Evolutionary conservation across 2,113 vertebrate genomes (phyloP).

Genomic region (Pardalotus punctatus): DNA sequence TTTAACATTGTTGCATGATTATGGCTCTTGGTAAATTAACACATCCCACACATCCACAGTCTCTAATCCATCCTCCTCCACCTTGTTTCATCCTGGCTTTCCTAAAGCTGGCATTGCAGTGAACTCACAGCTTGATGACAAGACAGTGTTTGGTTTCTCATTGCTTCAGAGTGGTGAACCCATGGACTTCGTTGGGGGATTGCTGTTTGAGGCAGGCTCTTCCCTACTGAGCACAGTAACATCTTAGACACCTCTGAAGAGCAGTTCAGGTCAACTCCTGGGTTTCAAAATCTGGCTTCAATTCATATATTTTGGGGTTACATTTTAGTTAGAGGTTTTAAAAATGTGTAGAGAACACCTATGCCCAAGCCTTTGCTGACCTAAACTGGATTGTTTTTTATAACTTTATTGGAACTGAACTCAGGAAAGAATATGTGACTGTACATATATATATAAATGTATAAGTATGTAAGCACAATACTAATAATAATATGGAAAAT

Average conservation of each 20-base stretch:
- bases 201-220: background rate
- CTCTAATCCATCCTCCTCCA: background rate
- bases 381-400: background rate
- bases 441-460: accelerated
- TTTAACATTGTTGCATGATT: conserved; percentile 34
- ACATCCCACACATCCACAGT: background rate
- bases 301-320: background rate
- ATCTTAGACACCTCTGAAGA: background rate
- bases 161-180: conserved; percentile 41
- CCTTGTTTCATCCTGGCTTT: background rate
- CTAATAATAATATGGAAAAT: background rate
- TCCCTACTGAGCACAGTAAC: background rate
- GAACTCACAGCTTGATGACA: background rate
- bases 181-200: background rate
- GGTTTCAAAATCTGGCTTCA: background rate
- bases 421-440: background rate
- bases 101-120: background rate
- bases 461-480: background rate
- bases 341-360: background rate
- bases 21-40: conserved; percentile 19
- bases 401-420: background rate
- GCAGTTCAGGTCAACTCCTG: background rate
- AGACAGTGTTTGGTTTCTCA: conserved; percentile 52
- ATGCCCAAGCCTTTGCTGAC: background rate
- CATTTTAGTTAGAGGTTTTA: background rate